Conservation (phyloP, 2,113 vertebrate species). For the Arenaria interpres region DNA sequence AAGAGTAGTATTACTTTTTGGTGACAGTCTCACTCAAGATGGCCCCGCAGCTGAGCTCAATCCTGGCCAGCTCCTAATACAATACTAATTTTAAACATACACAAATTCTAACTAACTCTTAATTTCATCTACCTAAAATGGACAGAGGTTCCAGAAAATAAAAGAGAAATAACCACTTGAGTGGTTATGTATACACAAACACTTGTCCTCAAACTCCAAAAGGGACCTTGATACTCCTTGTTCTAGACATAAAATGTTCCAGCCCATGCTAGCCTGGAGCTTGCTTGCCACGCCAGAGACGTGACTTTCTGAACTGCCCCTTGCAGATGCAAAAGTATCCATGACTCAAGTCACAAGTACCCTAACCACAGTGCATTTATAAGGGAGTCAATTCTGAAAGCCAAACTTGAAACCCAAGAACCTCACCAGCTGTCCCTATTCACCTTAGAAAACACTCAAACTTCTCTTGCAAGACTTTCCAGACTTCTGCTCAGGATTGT, state of each 20-base stretch:
- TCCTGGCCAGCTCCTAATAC: background rate
- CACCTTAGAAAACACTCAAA: background rate
- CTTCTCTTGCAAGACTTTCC: background rate
- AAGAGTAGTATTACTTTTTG: background rate
- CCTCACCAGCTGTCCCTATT: background rate
- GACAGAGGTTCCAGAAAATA: background rate
- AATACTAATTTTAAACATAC: background rate
- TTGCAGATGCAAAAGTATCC: background rate
- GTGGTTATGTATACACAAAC: background rate
- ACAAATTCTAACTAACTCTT: background rate
- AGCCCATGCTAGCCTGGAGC: background rate
- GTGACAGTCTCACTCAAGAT: background rate
- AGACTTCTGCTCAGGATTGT: background rate
- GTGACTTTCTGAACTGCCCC: background rate
- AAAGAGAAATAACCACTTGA: background rate
- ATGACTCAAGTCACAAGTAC: background rate
- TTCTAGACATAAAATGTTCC: background rate
- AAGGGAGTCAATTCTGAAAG: background rate
- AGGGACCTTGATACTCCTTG: background rate
- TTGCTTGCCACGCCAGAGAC: background rate
- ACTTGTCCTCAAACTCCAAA: background rate
- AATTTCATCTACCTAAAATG: background rate
- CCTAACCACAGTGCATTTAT: background rate
- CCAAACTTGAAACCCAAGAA: background rate
- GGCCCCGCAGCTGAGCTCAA: background rate